Percentiles rank a stretch among this genome's conserved stretches.
These are phyloP conservation scores for Bubo scandiacus DNA, from an alignment of 2,113 vertebrate genomes.

Conservation along the genomic window DNA sequence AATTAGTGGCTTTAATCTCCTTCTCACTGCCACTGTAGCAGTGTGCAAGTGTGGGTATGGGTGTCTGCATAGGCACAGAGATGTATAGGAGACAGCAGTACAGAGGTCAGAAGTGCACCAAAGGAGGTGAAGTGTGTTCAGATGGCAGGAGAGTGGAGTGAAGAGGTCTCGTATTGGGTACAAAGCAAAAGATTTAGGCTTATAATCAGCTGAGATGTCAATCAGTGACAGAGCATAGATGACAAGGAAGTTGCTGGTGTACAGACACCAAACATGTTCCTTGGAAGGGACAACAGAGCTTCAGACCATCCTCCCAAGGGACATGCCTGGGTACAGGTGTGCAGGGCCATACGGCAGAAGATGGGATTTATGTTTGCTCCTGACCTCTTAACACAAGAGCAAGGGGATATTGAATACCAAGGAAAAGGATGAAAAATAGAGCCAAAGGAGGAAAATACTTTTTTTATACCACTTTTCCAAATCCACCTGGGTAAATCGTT, in stretches of 20 bases:
- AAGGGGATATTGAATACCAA: not conserved
- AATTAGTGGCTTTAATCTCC: conserved; percentile 27
- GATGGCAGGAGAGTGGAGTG: not conserved
- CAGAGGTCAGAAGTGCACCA: not conserved
- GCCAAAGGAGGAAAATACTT: not conserved
- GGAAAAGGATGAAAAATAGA: not conserved
- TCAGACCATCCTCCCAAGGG: not conserved
- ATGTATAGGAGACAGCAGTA: not conserved
- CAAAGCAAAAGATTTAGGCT: not conserved
- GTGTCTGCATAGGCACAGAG: not conserved
- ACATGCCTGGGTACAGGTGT: not conserved
- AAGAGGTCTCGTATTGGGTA: not conserved
- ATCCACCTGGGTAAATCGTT: not conserved
- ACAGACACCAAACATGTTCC: not conserved
- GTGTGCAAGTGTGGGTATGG: not conserved
- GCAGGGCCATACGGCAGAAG: not conserved
- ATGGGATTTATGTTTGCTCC: not conserved
- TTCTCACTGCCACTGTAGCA: not conserved
- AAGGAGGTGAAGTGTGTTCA: not conserved
- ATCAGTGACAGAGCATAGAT: not conserved
- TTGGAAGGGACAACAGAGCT: not conserved
- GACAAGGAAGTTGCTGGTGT: not conserved
- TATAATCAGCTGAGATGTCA: not conserved
- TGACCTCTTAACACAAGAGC: not conserved
- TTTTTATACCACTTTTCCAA: not conserved